Percentiles rank a stretch among this genome's conserved stretches.
These are phyloP conservation scores for Saccostrea echinata DNA, from an alignment of 1,140 invertebrate genomes.

Conservation along the genomic window DNA sequence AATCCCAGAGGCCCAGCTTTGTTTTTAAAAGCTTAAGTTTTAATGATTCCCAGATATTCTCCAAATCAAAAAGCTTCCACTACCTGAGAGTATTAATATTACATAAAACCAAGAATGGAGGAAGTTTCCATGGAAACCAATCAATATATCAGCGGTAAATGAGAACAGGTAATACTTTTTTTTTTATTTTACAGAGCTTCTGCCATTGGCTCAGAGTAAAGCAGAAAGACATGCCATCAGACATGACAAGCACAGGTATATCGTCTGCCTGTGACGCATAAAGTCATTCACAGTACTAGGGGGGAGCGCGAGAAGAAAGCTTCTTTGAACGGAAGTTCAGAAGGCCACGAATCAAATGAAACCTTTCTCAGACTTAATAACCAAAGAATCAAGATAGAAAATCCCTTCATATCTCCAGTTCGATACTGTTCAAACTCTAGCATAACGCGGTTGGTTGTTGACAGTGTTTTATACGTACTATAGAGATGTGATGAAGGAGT, in stretches of 20 bases:
- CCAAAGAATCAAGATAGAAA: not conserved
- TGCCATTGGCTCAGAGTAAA: not conserved
- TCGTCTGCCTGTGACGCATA: not conserved
- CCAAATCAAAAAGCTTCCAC: not conserved
- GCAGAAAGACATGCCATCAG: not conserved
- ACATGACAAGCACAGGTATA: not conserved
- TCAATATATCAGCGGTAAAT: slow-evolving; percentile 34
- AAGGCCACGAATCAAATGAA: not conserved
- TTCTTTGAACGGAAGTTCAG: not conserved
- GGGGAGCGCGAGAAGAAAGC: not conserved
- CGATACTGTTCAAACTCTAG: not conserved
- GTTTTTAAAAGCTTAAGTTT: not conserved
- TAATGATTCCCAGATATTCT: not conserved
- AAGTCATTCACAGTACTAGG: not conserved
- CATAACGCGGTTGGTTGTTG: not conserved
- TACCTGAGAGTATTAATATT: slow-evolving; percentile 35
- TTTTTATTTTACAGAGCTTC: not conserved
- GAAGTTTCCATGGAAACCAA: slow-evolving; percentile 18
- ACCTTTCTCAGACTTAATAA: not conserved
- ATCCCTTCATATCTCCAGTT: not conserved
- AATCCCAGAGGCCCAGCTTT: not conserved
- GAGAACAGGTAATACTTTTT: not conserved
- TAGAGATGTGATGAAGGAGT: not conserved
- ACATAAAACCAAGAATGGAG: not conserved
- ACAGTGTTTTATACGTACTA: not conserved